A percentile compares a stretch with the other conserved stretches of the same genome.
These are phyloP conservation scores for Neostethus bicornis DNA, from an alignment of 2,797 vertebrate species.

Conservation along the genomic window DNA sequence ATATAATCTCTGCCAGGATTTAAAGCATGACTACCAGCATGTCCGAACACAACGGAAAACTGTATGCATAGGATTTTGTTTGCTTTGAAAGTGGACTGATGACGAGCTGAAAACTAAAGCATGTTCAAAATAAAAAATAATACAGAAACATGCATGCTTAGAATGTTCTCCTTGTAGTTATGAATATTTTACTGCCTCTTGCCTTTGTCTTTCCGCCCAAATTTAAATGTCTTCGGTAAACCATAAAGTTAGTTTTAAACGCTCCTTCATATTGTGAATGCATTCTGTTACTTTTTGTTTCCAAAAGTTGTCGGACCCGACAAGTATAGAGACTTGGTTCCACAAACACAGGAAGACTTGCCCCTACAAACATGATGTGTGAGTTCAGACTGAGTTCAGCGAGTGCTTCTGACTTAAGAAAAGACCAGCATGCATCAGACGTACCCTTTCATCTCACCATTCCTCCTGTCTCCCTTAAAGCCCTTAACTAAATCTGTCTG, in stretches of 20 bases:
- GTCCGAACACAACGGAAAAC: slow-evolving; percentile 13
- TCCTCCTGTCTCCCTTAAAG: neutral
- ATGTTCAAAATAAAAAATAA: slow-evolving; percentile 7
- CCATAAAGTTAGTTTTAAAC: neutral
- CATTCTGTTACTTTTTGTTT: neutral
- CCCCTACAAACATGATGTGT: slow-evolving; percentile 5
- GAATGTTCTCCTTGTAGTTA: neutral
- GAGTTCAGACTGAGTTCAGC: slow-evolving; percentile 45
- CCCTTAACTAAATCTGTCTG: slow-evolving; percentile 8
- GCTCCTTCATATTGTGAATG: neutral
- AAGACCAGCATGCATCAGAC: slow-evolving; percentile 18
- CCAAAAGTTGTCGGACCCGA: neutral
- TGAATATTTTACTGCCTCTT: neutral
- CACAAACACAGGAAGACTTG: neutral
- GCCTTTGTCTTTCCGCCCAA: neutral
- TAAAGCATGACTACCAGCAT: slow-evolving; percentile 19
- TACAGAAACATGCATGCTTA: neutral
- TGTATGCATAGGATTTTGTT: no score
- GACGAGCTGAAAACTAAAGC: neutral
- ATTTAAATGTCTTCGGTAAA: neutral
- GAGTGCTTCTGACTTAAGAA: slow-evolving; percentile 13
- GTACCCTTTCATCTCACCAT: slow-evolving; percentile 16
- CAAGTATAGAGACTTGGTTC: neutral
- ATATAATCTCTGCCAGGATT: neutral
- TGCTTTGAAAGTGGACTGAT: slow-evolving; percentile 13